A percentile compares a stretch with the other conserved stretches of the same genome.
phyloP scores from a whole-genome alignment of 2,113 vertebrate species.

The Brienomyrus longianalis region DNA sequence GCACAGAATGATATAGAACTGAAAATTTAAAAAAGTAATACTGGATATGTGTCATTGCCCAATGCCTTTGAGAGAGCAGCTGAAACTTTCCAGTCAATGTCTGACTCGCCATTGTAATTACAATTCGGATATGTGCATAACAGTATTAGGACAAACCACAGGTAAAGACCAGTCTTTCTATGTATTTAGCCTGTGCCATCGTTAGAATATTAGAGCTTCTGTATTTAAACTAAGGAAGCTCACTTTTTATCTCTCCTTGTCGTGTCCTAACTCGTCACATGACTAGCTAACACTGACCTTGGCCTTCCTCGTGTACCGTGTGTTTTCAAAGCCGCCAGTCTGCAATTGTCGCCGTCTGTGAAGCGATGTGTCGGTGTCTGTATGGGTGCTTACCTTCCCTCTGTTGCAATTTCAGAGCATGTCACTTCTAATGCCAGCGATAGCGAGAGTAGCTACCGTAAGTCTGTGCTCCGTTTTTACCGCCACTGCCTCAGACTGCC shows the following conservation, averaged over 20 bases:
- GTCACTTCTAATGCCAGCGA: constrained; percentile 98
- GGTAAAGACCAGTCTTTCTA: background rate
- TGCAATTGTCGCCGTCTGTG: background rate
- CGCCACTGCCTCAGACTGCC: background rate
- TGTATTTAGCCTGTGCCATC: background rate
- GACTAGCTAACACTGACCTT: no score
- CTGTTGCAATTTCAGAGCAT: constrained; percentile 87
- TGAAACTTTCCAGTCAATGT: background rate
- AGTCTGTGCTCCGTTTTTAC: constrained; percentile 61
- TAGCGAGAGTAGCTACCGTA: constrained; percentile 99
- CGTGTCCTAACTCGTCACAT: background rate
- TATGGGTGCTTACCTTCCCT: constrained; percentile 55
- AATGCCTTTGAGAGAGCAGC: background rate
- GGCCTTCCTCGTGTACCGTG: background rate
- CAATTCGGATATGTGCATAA: background rate
- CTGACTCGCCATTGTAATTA: background rate
- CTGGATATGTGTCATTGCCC: background rate
- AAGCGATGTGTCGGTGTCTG: background rate
- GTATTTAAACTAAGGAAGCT: background rate
- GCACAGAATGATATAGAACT: background rate
- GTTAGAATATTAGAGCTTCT: background rate
- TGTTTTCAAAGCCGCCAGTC: background rate
- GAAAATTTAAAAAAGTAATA: background rate
- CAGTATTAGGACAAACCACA: background rate
- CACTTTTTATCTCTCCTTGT: background rate